Evolutionary conservation across 1,140 invertebrate species (phyloP).

Genomic region (Lordiphosa stackelbergi): DNA sequence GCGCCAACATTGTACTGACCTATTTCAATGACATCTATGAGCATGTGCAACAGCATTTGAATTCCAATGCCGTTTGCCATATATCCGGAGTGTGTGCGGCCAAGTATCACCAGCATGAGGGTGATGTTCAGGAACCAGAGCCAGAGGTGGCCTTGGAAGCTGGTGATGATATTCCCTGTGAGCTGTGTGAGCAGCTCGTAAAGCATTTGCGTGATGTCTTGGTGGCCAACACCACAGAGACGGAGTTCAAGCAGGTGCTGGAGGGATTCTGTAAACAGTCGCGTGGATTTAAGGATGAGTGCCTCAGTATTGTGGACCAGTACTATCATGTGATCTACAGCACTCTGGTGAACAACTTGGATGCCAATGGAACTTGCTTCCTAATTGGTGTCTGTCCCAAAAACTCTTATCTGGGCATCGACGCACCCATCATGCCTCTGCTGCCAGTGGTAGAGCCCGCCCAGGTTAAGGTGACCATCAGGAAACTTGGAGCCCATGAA

Average conservation of each 20-base stretch:
- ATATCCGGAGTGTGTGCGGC: conserved; percentile 84
- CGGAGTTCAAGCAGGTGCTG: conserved; percentile 87
- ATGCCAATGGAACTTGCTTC: conserved; percentile 83
- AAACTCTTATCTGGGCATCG: conserved; percentile 22
- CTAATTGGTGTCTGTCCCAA: conserved; percentile 84
- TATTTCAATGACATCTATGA: conserved; percentile 85
- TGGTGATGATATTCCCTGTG: conserved; percentile 86
- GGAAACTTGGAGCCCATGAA: conserved; percentile 66
- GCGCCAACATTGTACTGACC: conserved; percentile 83
- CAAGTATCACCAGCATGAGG: conserved; percentile 82
- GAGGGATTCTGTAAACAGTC: conserved; percentile 89
- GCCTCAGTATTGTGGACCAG: conserved; percentile 84
- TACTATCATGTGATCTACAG: conserved; percentile 87
- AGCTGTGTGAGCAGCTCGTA: conserved; percentile 90
- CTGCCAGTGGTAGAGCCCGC: conserved; percentile 61
- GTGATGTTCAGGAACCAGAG: conserved; percentile 73
- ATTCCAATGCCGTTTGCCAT: conserved; percentile 83
- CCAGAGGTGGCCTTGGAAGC: conserved; percentile 78
- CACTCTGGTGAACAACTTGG: conserved; percentile 83
- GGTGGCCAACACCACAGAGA: conserved; percentile 90
- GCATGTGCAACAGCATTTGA: conserved; percentile 81
- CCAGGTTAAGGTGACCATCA: conserved; percentile 67
- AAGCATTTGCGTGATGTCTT: conserved; percentile 87
- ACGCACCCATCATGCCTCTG: conserved; percentile 64
- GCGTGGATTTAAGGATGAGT: conserved; percentile 82